Conservation (phyloP, 1,140 invertebrate genomes). For the Kradibia gibbosae region DNA sequence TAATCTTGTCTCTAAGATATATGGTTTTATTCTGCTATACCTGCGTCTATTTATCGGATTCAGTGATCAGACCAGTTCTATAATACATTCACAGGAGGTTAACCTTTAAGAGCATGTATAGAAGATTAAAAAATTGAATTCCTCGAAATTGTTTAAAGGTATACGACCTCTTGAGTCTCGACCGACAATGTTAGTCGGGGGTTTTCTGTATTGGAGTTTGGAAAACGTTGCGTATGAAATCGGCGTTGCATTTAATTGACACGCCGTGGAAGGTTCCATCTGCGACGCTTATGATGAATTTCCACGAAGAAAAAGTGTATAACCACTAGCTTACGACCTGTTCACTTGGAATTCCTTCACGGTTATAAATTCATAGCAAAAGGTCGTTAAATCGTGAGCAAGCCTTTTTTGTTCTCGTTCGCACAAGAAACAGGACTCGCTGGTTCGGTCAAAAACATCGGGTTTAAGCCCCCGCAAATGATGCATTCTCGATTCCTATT, state of each 20-base stretch:
- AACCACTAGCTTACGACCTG: slow-evolving; percentile 35
- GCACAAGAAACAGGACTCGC: slow-evolving; percentile 11
- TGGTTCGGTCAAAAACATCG: slow-evolving; percentile 8
- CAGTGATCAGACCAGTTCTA: slow-evolving; percentile 10
- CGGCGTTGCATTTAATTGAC: neutral
- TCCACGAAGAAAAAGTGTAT: neutral
- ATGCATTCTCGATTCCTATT: neutral
- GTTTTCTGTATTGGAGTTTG: neutral
- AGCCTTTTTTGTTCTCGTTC: neutral
- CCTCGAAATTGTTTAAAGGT: neutral
- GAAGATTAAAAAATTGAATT: neutral
- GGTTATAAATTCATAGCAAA: slow-evolving; percentile 37
- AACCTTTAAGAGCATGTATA: slow-evolving; percentile 1
- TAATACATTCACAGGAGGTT: slow-evolving; percentile 14
- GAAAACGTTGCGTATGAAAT: neutral
- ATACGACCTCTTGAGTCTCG: neutral
- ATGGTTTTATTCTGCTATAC: slow-evolving; percentile 28
- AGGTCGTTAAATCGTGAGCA: slow-evolving; percentile 32
- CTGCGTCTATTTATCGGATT: slow-evolving; percentile 20
- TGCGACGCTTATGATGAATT: neutral
- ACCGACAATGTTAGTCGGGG: neutral
- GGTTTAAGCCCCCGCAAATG: slow-evolving; percentile 1
- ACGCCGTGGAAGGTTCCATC: neutral
- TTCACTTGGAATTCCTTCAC: slow-evolving; percentile 33
- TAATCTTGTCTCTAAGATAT: slow-evolving; percentile 22